phyloP scores from a whole-genome alignment of 53 echinoderm and acorn worm species.

The Temnopleurus reevesii region DNA sequence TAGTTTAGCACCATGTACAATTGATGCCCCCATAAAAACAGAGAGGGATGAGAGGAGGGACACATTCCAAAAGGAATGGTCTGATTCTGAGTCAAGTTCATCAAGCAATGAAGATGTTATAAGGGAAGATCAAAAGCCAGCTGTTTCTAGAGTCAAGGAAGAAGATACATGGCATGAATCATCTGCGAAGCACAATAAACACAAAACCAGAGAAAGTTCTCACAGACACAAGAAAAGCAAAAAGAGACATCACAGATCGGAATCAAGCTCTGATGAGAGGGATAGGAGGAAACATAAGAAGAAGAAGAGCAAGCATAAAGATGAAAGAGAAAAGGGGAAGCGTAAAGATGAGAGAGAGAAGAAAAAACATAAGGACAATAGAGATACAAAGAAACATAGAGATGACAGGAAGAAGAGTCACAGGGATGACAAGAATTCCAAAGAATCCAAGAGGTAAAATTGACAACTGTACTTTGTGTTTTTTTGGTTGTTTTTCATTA shows the following conservation, averaged over 20 bases:
- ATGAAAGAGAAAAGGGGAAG: not conserved
- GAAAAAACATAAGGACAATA: not conserved
- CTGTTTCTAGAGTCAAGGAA: not conserved
- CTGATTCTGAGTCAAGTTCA: not conserved
- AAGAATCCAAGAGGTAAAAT: not conserved
- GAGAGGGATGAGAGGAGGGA: not conserved
- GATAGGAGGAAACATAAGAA: not conserved
- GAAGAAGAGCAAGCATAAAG: conserved; percentile 37
- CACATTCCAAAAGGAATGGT: not conserved
- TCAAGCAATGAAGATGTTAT: not conserved
- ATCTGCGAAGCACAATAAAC: not conserved
- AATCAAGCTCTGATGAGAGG: conserved; percentile 31
- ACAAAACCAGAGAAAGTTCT: not conserved
- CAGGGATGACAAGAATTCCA: conserved; percentile 1
- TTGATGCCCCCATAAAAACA: not conserved
- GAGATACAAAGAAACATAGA: not conserved
- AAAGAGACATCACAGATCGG: conserved; percentile 52
- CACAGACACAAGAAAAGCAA: conserved; percentile 64
- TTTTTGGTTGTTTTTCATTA: too few species aligned
- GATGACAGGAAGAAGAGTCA: not conserved
- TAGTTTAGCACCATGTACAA: not conserved
- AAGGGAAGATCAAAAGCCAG: not conserved
- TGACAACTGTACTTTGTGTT: too few species aligned
- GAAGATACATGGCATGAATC: not conserved
- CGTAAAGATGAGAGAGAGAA: too few species aligned